Evolutionary conservation across 2,797 vertebrate species (phyloP).

Genomic region (Aldrovandia affinis): DNA sequence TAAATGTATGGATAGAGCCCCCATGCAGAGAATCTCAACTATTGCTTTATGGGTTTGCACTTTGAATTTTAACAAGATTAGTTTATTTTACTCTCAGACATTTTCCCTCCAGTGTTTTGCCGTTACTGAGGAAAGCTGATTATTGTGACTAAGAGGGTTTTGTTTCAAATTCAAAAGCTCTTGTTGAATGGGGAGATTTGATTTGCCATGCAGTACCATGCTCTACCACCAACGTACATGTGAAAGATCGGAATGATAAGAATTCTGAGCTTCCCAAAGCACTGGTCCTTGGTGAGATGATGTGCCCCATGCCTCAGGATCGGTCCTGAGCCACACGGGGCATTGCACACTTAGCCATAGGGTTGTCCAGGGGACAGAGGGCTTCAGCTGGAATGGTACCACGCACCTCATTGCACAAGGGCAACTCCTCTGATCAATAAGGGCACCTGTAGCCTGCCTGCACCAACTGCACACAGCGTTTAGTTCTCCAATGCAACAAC

Average conservation of each 20-base stretch:
- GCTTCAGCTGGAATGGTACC: background rate
- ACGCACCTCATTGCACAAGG: background rate
- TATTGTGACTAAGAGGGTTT: conserved; percentile 1
- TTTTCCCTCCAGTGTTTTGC: background rate
- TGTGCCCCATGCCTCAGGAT: background rate
- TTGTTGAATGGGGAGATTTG: conserved; percentile 3
- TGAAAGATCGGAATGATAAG: background rate
- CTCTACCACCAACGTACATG: background rate
- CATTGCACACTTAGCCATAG: background rate
- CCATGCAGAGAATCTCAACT: background rate
- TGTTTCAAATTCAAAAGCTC: background rate
- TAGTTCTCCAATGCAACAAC: no score
- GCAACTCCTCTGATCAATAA: background rate
- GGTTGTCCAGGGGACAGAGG: background rate
- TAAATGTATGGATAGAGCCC: background rate
- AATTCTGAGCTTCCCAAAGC: background rate
- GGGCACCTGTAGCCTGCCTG: no score
- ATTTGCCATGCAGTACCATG: background rate
- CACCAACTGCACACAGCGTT: no score
- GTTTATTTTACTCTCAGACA: conserved; percentile 17
- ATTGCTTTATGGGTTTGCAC: conserved; percentile 17
- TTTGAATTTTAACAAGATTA: conserved; percentile 26
- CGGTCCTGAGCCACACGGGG: background rate
- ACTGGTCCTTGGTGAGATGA: background rate
- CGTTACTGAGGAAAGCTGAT: conserved; percentile 1